Evolutionary conservation across 2,888 invertebrate species (phyloP).

Genomic region (Lymantria monacha): DNA sequence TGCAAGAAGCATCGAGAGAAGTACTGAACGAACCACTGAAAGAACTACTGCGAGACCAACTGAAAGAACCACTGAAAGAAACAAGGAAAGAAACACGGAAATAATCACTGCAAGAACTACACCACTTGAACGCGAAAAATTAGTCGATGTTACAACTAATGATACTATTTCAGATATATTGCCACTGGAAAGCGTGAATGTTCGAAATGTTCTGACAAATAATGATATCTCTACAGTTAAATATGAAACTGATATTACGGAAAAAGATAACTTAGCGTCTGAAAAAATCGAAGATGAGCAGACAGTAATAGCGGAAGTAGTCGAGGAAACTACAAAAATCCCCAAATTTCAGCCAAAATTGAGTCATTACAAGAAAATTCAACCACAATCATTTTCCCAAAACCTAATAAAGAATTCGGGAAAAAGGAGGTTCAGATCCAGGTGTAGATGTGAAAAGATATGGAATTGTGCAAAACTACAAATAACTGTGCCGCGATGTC

Average conservation of each 20-base stretch:
- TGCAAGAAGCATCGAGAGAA: not conserved
- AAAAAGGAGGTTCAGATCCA: slow-evolving; percentile 58
- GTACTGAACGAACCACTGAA: no score
- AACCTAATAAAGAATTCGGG: slow-evolving; percentile 54
- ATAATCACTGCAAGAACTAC: not conserved
- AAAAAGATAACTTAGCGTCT: slow-evolving; percentile 33
- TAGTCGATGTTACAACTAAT: not conserved
- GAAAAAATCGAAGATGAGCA: slow-evolving; percentile 34
- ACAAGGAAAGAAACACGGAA: not conserved
- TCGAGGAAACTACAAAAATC: slow-evolving; percentile 30
- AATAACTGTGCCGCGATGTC: slow-evolving; percentile 71
- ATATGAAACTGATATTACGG: slow-evolving; percentile 34
- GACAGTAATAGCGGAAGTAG: slow-evolving; percentile 29
- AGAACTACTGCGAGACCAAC: not conserved
- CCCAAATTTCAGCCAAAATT: slow-evolving; percentile 54
- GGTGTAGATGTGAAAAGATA: slow-evolving; percentile 73
- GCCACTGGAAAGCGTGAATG: slow-evolving; percentile 18
- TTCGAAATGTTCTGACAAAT: slow-evolving; percentile 9
- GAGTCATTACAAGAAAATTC: slow-evolving; percentile 53
- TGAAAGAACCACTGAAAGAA: not conserved
- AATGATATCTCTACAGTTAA: slow-evolving; percentile 22
- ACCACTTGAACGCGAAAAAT: not conserved
- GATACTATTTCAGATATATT: slow-evolving; percentile 10
- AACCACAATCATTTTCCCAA: slow-evolving; percentile 35
- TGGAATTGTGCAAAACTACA: slow-evolving; percentile 77